Conservation (phyloP, 1,140 invertebrate species). For the Macrotrachela quadricornifera region DNA sequence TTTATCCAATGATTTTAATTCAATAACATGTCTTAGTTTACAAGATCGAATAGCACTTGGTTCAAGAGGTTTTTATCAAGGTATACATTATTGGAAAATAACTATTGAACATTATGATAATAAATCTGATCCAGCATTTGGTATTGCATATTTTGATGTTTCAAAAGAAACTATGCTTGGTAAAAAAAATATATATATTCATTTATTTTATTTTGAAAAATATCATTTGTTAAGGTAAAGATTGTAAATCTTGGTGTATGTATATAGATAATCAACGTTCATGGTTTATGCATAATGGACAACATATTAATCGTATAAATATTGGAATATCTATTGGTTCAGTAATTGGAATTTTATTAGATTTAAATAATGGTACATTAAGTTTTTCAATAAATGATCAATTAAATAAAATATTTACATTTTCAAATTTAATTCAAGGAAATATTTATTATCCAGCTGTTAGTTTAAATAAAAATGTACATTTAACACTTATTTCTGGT, state of each 20-base stretch:
- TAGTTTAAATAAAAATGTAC: conserved; percentile 79
- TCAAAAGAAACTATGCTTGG: conserved; percentile 72
- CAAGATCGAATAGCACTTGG: conserved; percentile 77
- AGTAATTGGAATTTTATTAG: conserved; percentile 72
- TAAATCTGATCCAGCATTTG: conserved; percentile 85
- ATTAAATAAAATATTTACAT: conserved; percentile 39
- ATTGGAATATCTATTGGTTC: conserved; percentile 64
- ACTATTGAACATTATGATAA: conserved; percentile 73
- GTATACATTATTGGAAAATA: conserved; percentile 88
- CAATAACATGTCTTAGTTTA: conserved; percentile 62
- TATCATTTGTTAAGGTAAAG: no score
- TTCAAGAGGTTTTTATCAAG: conserved; percentile 75
- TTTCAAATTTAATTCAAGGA: conserved; percentile 20
- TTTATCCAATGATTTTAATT: conserved; percentile 38
- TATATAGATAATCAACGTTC: conserved; percentile 83
- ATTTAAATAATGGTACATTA: conserved; percentile 65
- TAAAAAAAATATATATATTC: no score
- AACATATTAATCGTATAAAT: conserved; percentile 65
- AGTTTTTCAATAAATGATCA: conserved; percentile 83
- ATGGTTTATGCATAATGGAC: conserved; percentile 74
- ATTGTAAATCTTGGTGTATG: conserved; percentile 93
- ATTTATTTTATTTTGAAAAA: no score
- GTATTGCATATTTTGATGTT: conserved; percentile 71
- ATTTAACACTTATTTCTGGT: conserved; percentile 72
- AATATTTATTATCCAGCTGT: conserved; percentile 93